A percentile compares a stretch with the other conserved stretches of the same genome.
These are phyloP conservation scores for Penaeus japonicus DNA, from an alignment of 1,140 invertebrate species.

Conservation along the genomic window DNA sequence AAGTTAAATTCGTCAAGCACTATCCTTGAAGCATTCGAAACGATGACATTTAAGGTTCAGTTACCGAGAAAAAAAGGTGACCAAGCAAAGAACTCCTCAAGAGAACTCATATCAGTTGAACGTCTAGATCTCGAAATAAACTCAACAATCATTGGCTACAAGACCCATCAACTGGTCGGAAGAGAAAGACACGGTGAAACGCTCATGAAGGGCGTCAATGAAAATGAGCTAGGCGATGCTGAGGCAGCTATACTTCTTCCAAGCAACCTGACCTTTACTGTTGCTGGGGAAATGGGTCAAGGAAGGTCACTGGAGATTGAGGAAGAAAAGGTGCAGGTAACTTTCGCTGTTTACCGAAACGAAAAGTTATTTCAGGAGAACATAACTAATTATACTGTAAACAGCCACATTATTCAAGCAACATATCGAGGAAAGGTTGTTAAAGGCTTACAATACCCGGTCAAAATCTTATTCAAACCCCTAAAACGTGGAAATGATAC, in stretches of 20 bases:
- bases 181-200: not conserved
- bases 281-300: not conserved
- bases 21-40: constrained; percentile 49
- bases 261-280: constrained; percentile 24
- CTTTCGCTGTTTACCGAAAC: constrained; percentile 48
- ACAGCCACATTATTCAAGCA: constrained; percentile 55
- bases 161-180: not conserved
- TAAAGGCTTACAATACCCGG: constrained; percentile 24
- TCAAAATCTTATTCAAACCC: constrained; percentile 46
- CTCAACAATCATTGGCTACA: constrained; percentile 45
- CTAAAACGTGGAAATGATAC: constrained; percentile 43
- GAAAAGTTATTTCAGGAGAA: constrained; percentile 50
- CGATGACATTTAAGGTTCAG: constrained; percentile 36
- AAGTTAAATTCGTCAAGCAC: constrained; percentile 43
- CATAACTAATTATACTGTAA: constrained; percentile 25
- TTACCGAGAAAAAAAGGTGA: not conserved
- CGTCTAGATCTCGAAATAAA: constrained; percentile 27
- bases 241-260: constrained; percentile 53
- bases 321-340: constrained; percentile 15
- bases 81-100: constrained; percentile 8
- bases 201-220: not conserved
- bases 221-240: not conserved
- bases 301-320: not conserved
- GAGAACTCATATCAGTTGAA: constrained; percentile 24
- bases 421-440: constrained; percentile 32